Conservation (phyloP, 2,888 invertebrate species). For the Monopis laevigella region DNA sequence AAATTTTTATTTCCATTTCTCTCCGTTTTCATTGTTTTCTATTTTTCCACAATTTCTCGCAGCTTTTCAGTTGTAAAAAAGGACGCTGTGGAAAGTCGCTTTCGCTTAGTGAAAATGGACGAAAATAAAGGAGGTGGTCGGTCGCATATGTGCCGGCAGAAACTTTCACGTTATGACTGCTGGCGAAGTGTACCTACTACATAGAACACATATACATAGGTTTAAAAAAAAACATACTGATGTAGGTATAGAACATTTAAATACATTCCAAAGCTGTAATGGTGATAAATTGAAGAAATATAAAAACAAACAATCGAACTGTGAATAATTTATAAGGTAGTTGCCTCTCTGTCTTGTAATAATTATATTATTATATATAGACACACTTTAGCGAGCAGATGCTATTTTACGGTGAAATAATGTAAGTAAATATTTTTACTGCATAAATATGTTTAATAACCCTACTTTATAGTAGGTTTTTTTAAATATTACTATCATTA, state of each 20-base stretch:
- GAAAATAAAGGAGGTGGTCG: constrained; percentile 40
- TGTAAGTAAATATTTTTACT: too few species aligned
- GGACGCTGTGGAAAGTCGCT: constrained; percentile 53
- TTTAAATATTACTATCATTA: too few species aligned
- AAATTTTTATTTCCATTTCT: constrained; percentile 63
- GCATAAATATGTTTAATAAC: too few species aligned
- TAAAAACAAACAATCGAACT: constrained; percentile 9
- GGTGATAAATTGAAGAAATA: constrained; percentile 12
- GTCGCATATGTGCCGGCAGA: constrained; percentile 48
- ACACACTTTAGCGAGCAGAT: too few species aligned
- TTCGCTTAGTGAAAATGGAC: constrained; percentile 55
- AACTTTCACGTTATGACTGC: constrained; percentile 39
- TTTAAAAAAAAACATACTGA: not conserved
- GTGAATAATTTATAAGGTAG: constrained; percentile 11
- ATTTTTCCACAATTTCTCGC: constrained; percentile 56
- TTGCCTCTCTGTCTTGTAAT: too few species aligned
- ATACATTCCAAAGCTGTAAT: constrained; percentile 11
- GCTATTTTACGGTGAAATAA: too few species aligned
- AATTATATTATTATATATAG: too few species aligned
- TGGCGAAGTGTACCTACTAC: constrained; percentile 18
- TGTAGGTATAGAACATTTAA: constrained; percentile 1
- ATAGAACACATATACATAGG: too few species aligned
- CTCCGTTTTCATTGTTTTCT: constrained; percentile 53
- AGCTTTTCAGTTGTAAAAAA: constrained; percentile 50
- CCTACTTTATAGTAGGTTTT: too few species aligned